phyloP scores from a whole-genome alignment of 2,113 vertebrate genomes.

The Petrocephalus microphthalmus region DNA sequence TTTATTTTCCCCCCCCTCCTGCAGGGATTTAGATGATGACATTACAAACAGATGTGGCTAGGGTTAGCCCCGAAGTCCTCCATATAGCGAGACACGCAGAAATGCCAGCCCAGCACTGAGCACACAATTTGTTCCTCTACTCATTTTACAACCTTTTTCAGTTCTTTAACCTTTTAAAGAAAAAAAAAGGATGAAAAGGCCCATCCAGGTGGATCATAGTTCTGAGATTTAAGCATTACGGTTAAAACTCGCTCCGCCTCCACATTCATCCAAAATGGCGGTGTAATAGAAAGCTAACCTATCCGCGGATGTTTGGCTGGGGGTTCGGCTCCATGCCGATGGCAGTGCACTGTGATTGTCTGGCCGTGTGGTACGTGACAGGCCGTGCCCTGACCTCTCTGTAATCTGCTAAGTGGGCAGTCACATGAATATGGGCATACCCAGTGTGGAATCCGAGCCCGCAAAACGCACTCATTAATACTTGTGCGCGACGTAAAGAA shows the following conservation, averaged over 20 bases:
- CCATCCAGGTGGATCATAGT: neutral
- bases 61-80: neutral
- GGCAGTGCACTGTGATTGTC: neutral
- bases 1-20: slow-evolving; percentile 36
- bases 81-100: neutral
- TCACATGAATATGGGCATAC: neutral
- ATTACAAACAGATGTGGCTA: slow-evolving; percentile 64
- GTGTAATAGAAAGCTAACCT: neutral
- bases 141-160: neutral
- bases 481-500: neutral
- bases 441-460: neutral
- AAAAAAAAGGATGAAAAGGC: neutral
- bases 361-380: neutral
- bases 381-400: neutral
- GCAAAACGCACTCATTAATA: neutral
- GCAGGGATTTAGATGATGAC: slow-evolving; percentile 62
- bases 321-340: neutral
- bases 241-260: neutral
- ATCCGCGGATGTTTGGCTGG: neutral
- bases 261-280: neutral
- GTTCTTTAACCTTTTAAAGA: neutral
- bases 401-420: slow-evolving; percentile 24
- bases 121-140: neutral
- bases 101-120: neutral
- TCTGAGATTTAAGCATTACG: neutral